These are phyloP conservation scores for Lophius piscatorius DNA, from an alignment of 2,113 vertebrate genomes.

Conservation along the genomic window DNA sequence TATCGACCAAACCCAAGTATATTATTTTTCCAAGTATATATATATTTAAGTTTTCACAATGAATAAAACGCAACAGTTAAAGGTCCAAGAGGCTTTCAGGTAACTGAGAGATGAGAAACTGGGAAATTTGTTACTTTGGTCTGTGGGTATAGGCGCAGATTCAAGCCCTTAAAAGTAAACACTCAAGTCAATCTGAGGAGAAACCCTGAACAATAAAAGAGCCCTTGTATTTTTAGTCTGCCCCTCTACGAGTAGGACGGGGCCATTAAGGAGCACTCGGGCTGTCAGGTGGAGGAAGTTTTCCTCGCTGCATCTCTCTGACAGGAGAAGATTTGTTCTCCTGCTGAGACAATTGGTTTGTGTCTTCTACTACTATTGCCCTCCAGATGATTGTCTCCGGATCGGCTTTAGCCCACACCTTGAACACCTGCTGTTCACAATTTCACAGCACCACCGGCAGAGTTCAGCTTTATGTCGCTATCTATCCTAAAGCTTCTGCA, in stretches of 20 bases:
- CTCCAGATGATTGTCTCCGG: conserved; percentile 55
- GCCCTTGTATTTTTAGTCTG: conserved; percentile 48
- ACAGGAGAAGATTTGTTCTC: conserved; percentile 62
- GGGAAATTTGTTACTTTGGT: conserved; percentile 23
- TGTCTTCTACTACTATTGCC: conserved; percentile 57
- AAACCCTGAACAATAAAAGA: conserved; percentile 38
- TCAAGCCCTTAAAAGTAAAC: conserved; percentile 37
- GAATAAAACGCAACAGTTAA: background rate
- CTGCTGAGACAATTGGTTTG: conserved; percentile 50
- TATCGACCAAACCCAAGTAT: no score
- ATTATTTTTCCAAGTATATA: no score
- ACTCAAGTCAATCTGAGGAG: conserved; percentile 37
- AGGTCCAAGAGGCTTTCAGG: background rate
- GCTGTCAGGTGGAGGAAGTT: conserved; percentile 55
- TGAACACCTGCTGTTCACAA: conserved; percentile 35
- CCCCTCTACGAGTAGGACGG: conserved; percentile 41
- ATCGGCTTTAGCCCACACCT: conserved; percentile 37
- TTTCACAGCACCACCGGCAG: conserved; percentile 30
- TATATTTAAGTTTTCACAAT: background rate
- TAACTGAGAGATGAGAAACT: background rate
- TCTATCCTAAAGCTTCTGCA: background rate
- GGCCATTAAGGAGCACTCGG: conserved; percentile 57
- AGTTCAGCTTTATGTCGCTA: no score
- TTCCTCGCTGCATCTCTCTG: conserved; percentile 48
- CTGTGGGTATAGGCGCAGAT: conserved; percentile 38